phyloP scores from a whole-genome alignment of 35 echinoderm and acorn worm species.

The Ophiothrix spiculata region DNA sequence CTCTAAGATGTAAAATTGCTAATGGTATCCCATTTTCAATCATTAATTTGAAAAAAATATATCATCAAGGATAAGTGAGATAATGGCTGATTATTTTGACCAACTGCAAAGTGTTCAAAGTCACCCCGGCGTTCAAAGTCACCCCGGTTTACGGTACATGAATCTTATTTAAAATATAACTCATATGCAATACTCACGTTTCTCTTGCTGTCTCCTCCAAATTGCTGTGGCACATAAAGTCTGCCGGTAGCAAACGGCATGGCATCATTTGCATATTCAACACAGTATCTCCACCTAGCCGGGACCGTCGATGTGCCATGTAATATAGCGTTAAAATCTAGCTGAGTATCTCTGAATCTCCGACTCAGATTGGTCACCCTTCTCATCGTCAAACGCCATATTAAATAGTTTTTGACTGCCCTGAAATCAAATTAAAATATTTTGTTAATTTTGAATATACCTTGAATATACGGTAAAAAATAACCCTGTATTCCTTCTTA shows the following conservation, averaged over 20 bases:
- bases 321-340: constrained; percentile 51
- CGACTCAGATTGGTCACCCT: constrained; percentile 53
- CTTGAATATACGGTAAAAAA: too few relatives aligned
- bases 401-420: constrained; percentile 62
- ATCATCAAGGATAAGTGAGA: too few relatives aligned
- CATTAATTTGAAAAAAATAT: too few relatives aligned
- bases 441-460: too few relatives aligned
- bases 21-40: too few relatives aligned
- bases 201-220: constrained; percentile 59
- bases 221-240: constrained; percentile 75
- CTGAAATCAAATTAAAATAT: constrained; percentile 26
- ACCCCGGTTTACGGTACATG: too few relatives aligned
- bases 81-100: too few relatives aligned
- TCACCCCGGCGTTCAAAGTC: too few relatives aligned
- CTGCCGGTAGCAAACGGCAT: constrained; percentile 62
- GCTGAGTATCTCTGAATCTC: constrained; percentile 48
- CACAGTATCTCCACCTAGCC: constrained; percentile 69
- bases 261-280: constrained; percentile 70
- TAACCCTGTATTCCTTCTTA: too few relatives aligned
- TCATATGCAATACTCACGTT: too few relatives aligned
- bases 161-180: not conserved
- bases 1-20: too few relatives aligned
- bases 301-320: constrained; percentile 32
- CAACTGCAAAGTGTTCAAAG: too few relatives aligned
- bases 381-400: constrained; percentile 54